Base-by-base conservation (phyloP, 2,888 invertebrate genomes). In the Xylocampa areola region DNA sequence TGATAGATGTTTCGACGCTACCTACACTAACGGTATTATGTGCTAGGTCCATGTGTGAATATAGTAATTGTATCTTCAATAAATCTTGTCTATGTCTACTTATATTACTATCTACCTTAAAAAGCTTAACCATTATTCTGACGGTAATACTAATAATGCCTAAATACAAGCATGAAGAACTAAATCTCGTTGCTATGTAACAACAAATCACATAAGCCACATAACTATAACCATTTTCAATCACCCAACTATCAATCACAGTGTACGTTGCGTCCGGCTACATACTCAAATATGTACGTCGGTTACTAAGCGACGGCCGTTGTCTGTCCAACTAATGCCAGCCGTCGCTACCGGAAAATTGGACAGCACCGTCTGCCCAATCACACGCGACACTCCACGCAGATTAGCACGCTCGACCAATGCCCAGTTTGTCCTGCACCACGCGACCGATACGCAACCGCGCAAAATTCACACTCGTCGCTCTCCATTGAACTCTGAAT, bases 311-410 rank as follows among this genome's bases (percentile, higher is more conserved):
- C 88, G 86, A 79, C 76, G 75, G 58, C 80, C 78, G 88, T 88
- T 89, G 90, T 89, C 88, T 84, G 87, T 75, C 77, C 81, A 87
- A 89, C 90, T 91, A 90, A 89, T 91, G 87, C 83, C 80, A 73
- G 69, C 80, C 81, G 84, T 85, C 81, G 87, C 84, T 67, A 87
- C 91, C 91, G 92, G 92, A 92, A 93, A 93, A 94, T 94, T 93
- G 93, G 89, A 92, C 92, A 88, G 84, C 86, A 84, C 80, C 85
- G 89, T 87, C 88, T 89, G 88, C 84, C 91, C 92, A 93, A 94
- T 94, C 93, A 92, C 86, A 92, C 86, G 91, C 91, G 91, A 91
- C 92, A 90, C 91, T 89, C 92, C 82, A 90, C 89, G 89, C 91
- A 92, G 92, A 94, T 94, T 93, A 92, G 93, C 88, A 85, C 87